Conservation (phyloP, 2,888 invertebrate species). For the Aricia artaxerxes region DNA sequence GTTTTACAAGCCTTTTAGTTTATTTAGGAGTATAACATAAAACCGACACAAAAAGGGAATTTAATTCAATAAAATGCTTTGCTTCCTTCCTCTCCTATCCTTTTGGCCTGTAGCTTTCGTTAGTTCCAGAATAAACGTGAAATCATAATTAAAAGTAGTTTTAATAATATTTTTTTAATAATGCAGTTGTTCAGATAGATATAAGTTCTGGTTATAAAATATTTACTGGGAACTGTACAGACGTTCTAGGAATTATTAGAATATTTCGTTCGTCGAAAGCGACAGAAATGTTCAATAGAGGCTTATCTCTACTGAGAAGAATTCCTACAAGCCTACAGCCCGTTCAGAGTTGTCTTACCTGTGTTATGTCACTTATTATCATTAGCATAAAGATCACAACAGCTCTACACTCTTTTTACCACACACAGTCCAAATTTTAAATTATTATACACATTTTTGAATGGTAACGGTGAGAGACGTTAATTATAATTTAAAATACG, state of each 20-base stretch:
- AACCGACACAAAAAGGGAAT: no score
- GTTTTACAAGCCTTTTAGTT: no score
- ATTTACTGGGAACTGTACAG: not conserved
- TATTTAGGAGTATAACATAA: no score
- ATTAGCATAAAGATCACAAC: not conserved
- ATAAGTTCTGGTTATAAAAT: not conserved
- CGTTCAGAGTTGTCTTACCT: not conserved
- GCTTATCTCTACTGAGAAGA: conserved; percentile 19
- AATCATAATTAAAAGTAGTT: no score
- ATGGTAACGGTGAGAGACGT: no score
- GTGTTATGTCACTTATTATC: not conserved
- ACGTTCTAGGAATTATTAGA: conserved; percentile 1
- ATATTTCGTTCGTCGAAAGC: conserved; percentile 4
- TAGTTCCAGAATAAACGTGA: no score
- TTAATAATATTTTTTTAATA: no score
- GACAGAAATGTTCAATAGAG: conserved; percentile 12
- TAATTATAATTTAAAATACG: no score
- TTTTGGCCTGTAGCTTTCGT: no score
- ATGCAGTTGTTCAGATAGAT: not conserved
- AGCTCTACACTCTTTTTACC: not conserved
- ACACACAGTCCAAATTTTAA: not conserved
- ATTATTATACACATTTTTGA: not conserved
- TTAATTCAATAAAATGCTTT: no score
- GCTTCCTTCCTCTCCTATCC: no score
- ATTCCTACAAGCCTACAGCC: not conserved